These are phyloP conservation scores for Acanthiza pusilla DNA, from an alignment of 2,797 vertebrate species.

Conservation along the genomic window DNA sequence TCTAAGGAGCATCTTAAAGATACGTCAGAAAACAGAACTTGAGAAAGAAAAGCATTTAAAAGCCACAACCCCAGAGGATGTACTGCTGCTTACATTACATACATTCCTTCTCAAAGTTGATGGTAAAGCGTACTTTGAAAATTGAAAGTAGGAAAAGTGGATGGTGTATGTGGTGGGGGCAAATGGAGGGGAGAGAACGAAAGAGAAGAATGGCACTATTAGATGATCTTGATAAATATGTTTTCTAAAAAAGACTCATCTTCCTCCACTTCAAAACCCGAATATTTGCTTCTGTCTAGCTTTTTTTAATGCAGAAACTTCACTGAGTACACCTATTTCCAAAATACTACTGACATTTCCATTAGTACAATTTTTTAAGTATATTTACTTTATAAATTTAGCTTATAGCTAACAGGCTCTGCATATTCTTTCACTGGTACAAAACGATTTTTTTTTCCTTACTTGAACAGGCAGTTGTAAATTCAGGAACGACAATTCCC, in stretches of 20 bases:
- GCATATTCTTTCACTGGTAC: neutral
- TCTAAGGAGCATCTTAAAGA: neutral
- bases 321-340: neutral
- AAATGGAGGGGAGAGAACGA: neutral
- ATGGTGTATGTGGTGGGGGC: rapidly evolving
- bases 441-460: neutral
- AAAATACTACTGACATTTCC: neutral
- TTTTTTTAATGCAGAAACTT: neutral
- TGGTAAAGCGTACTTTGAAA: neutral
- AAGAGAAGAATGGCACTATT: neutral
- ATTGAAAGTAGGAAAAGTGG: rapidly evolving
- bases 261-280: neutral
- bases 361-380: neutral
- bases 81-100: neutral
- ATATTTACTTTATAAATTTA: neutral
- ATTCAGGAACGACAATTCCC: neutral
- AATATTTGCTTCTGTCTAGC: neutral
- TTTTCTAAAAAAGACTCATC: neutral
- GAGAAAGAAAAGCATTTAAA: neutral
- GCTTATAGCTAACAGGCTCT: neutral
- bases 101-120: neutral
- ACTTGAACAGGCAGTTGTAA: neutral
- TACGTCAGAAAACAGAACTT: neutral
- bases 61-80: neutral
- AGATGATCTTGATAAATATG: neutral